Base-by-base conservation (phyloP, 2,113 vertebrate species). In the Gavia stellata region DNA sequence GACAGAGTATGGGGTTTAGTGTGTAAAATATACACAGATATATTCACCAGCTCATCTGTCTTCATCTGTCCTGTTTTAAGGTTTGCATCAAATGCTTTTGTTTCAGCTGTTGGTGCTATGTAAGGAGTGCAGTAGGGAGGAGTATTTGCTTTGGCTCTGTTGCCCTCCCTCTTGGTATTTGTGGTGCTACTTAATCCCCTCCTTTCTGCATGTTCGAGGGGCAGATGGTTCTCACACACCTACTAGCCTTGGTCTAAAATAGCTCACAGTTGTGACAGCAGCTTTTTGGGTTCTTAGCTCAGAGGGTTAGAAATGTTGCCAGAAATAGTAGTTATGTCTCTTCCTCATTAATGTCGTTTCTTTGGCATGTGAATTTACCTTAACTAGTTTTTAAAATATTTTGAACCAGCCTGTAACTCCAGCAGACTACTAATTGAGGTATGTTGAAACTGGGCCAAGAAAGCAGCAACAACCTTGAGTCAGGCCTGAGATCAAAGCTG, bases 401-500 rank as follows among this genome's bases (percentile, higher is more conserved):
- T 91, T 70, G 77, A 88, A 92, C 3, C 12, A 87, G 40, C 33
- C 66, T 75, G 28, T 89, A 92, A 86, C 55, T 86, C 65, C 53
- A 75, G 56, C 75, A 91, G 82, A 58, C 79, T 84, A 68, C 77
- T 89, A 92, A 91, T 6, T 72, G 82, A 67, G 17, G 26, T 86
- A 5, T 61, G 78, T 61, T 88, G 92, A 92, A 96, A 92, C 38
- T 49, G 36, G 66, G 75, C 89, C 81, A 90, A 80, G 59, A 66
- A 87, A 79, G 56, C 59, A 91, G 88, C 73, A 80, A 42, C 81
- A 92, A 42, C 87, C 66, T 83, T 62, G 87, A 88, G 68, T 55
- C 17, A 84, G 72, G 44, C 38, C 44, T 65, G 83, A 96, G 89
- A 96, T 94, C 74, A 96, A 94, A 93, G 88, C 91, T 56, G 29